Percentiles rank a stretch among this genome's conserved stretches.
Evolutionary conservation across 1,140 invertebrate genomes (phyloP).

Genomic region (Aphis craccivora): DNA sequence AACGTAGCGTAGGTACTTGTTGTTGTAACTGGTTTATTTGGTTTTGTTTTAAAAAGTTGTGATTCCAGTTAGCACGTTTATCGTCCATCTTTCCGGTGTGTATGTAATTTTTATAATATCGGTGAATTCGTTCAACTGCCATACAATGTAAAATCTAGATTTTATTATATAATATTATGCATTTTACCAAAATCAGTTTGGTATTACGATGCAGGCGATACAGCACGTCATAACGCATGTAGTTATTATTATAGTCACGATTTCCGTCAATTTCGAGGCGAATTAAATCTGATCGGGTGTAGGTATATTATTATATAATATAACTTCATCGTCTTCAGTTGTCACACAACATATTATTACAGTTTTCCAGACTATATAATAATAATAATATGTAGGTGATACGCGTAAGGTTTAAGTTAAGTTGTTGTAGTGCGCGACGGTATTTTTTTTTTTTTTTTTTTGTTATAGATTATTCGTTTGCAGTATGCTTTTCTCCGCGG

Average conservation of each 20-base stretch:
- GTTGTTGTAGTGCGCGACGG: not conserved
- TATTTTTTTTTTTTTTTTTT: too few species aligned
- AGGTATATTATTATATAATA: not conserved
- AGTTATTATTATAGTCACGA: not conserved
- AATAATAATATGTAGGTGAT: not conserved
- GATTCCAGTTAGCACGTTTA: constrained; percentile 20
- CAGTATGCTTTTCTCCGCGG: not conserved
- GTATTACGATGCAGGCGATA: not conserved
- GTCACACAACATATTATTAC: not conserved
- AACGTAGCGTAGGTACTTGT: constrained; percentile 14
- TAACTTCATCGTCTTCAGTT: not conserved
- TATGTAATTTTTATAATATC: constrained; percentile 29
- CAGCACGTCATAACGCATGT: not conserved
- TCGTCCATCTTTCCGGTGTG: not conserved
- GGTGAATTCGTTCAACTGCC: not conserved
- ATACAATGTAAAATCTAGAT: not conserved
- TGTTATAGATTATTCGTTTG: not conserved
- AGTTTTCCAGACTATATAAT: not conserved
- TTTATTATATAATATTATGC: not conserved
- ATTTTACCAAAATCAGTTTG: not conserved
- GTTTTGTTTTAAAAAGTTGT: constrained; percentile 24
- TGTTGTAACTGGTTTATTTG: constrained; percentile 29
- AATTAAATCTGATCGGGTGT: not conserved
- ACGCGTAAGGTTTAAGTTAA: not conserved
- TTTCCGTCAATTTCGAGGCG: not conserved